These are phyloP conservation scores for Araneus ventricosus DNA, from an alignment of 1,140 invertebrate genomes.

Conservation along the genomic window DNA sequence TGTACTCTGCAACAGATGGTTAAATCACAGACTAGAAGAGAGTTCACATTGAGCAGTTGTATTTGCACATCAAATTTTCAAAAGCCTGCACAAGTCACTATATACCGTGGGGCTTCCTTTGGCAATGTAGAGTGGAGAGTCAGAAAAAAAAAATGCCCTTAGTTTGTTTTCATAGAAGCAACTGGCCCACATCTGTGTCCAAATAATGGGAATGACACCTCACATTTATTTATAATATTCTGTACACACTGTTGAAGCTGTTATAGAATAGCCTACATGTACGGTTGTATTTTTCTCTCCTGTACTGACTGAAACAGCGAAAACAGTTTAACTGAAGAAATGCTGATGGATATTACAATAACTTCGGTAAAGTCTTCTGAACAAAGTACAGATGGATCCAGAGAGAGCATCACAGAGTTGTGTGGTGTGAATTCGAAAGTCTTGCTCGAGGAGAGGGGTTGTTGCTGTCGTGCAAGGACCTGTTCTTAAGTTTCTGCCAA, in stretches of 20 bases:
- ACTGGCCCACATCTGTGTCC: constrained; percentile 46
- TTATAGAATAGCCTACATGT: constrained; percentile 22
- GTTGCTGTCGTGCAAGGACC: too few species aligned
- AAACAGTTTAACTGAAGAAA: constrained; percentile 9
- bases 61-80: constrained; percentile 70
- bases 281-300: constrained; percentile 28
- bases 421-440: not conserved
- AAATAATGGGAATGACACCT: constrained; percentile 28
- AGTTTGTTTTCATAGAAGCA: constrained; percentile 50
- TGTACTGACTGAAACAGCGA: constrained; percentile 9
- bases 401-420: not conserved
- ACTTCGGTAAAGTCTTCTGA: not conserved
- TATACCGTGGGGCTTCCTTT: constrained; percentile 58
- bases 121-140: constrained; percentile 46
- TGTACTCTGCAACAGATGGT: constrained; percentile 74
- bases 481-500: not conserved
- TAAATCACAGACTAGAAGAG: constrained; percentile 76
- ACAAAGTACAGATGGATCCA: not conserved
- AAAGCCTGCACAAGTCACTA: constrained; percentile 52
- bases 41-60: constrained; percentile 74
- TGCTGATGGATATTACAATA: not conserved
- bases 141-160: constrained; percentile 60
- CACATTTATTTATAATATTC: constrained; percentile 21
- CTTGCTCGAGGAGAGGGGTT: not conserved
- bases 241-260: constrained; percentile 39